phyloP scores from a whole-genome alignment of 1,140 invertebrate species.

The Tenebrio molitor region DNA sequence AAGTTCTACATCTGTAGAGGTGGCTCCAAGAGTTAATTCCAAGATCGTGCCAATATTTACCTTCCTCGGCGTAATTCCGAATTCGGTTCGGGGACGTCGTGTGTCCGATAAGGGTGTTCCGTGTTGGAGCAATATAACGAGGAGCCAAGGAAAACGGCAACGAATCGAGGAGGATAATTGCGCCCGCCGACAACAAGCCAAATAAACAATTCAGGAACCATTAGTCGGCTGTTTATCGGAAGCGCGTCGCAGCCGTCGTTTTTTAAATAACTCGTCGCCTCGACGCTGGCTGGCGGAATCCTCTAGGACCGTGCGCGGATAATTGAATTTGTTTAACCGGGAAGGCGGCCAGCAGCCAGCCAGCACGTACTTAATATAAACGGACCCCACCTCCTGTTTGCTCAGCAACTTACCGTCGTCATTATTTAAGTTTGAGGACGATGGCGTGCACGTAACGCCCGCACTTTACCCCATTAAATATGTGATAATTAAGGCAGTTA shows the following conservation, averaged over 20 bases:
- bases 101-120: neutral
- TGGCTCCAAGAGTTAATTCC: too few relatives aligned
- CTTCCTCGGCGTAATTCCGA: too few relatives aligned
- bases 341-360: conserved; percentile 32
- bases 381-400: conserved; percentile 32
- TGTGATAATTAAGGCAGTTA: conserved; percentile 38
- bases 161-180: conserved; percentile 23
- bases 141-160: neutral
- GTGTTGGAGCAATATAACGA: conserved; percentile 14
- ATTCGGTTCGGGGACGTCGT: too few relatives aligned
- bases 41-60: too few relatives aligned
- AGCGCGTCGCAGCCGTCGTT: conserved; percentile 15
- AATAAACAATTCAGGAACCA: conserved; percentile 42
- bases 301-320: conserved; percentile 5
- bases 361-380: conserved; percentile 36
- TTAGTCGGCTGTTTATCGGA: conserved; percentile 42
- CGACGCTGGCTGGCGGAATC: conserved; percentile 5
- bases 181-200: conserved; percentile 9
- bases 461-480: conserved; percentile 40
- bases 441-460: conserved; percentile 35
- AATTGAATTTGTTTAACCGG: conserved; percentile 36
- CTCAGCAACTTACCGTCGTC: conserved; percentile 36
- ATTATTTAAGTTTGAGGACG: conserved; percentile 39
- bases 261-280: conserved; percentile 36
- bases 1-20: too few relatives aligned